phyloP scores from a whole-genome alignment of 2,888 invertebrate species.

The Lapara coniferarum region DNA sequence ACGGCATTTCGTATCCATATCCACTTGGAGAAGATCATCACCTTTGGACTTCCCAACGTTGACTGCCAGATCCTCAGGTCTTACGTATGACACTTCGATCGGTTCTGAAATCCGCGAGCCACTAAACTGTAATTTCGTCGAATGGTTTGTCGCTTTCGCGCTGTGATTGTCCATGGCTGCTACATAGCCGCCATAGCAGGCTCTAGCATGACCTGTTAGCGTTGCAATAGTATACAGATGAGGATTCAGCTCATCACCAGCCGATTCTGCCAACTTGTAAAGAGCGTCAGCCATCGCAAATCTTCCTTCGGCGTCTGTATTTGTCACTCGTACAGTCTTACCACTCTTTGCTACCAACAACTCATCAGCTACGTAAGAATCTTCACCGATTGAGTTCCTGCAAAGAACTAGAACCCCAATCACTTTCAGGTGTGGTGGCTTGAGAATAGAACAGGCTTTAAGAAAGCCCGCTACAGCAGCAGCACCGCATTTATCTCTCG shows the following conservation, averaged over 20 bases:
- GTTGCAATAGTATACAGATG: constrained; percentile 95
- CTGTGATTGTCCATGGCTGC: constrained; percentile 90
- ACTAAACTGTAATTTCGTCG: constrained; percentile 85
- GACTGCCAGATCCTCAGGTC: constrained; percentile 87
- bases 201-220: constrained; percentile 90
- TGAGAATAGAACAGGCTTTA: constrained; percentile 87
- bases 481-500: constrained; percentile 95
- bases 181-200: constrained; percentile 87
- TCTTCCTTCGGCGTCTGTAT: constrained; percentile 96
- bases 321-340: constrained; percentile 90
- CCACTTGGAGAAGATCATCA: constrained; percentile 87
- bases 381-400: constrained; percentile 93
- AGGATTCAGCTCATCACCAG: constrained; percentile 88
- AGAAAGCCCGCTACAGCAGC: constrained; percentile 95
- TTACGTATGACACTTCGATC: constrained; percentile 89
- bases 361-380: constrained; percentile 94
- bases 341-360: constrained; percentile 91
- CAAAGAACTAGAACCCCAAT: constrained; percentile 91
- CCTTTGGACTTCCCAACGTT: constrained; percentile 88
- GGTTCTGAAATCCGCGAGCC: constrained; percentile 88
- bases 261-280: constrained; percentile 70
- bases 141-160: constrained; percentile 83
- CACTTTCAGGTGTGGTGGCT: constrained; percentile 90
- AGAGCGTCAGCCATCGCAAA: constrained; percentile 95
- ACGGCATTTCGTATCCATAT: constrained; percentile 66